Conservation (phyloP, 2,888 invertebrate genomes). For the Syrista parreyssii region DNA sequence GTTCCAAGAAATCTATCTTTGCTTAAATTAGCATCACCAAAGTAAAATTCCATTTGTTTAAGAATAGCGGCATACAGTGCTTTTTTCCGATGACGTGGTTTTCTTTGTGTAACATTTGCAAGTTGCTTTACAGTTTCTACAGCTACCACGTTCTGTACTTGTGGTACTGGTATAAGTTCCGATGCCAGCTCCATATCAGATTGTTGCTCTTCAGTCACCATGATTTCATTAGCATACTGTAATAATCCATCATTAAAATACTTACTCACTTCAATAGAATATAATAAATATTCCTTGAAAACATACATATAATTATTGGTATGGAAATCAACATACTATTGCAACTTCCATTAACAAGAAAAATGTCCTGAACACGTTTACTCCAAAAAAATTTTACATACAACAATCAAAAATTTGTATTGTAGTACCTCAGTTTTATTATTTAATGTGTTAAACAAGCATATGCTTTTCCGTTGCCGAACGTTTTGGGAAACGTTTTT, state of each 20-base stretch:
- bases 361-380: not conserved
- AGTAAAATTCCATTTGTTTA: constrained; percentile 96
- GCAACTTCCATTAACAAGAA: not conserved
- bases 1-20: constrained; percentile 87
- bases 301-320: not conserved
- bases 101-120: constrained; percentile 57
- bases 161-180: constrained; percentile 58
- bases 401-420: not conserved
- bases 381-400: not conserved
- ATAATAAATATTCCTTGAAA: not conserved
- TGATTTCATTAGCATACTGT: constrained; percentile 20
- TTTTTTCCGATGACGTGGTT: constrained; percentile 79
- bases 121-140: constrained; percentile 32
- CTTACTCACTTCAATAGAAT: not conserved
- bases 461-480: not conserved
- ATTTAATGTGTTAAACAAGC: not conserved
- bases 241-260: not conserved
- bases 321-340: not conserved
- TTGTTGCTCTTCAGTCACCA: constrained; percentile 62
- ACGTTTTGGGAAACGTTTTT: not conserved
- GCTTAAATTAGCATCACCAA: constrained; percentile 91
- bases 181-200: constrained; percentile 56
- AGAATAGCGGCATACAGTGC: constrained; percentile 78
- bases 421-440: not conserved
- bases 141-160: constrained; percentile 39